Conservation (phyloP, 2,888 invertebrate genomes). For the Drosophila vallismaia region DNA sequence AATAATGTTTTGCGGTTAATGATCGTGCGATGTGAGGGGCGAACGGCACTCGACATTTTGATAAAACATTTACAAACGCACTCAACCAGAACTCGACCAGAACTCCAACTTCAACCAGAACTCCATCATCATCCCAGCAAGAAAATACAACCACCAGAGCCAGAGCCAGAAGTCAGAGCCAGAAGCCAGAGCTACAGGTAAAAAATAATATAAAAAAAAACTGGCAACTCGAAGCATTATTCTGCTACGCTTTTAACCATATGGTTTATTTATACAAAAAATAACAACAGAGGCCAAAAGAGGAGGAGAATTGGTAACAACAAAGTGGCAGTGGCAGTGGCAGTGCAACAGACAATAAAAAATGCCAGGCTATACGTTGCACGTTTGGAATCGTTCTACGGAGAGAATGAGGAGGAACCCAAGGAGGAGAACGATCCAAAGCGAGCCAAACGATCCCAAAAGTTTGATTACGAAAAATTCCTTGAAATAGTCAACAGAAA, state of each 20-base stretch:
- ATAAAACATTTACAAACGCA: conserved; percentile 77
- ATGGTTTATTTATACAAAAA: conserved; percentile 78
- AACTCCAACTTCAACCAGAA: conserved; percentile 65
- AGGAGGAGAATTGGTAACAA: conserved; percentile 40
- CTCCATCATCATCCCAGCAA: conserved; percentile 52
- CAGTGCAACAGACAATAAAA: conserved; percentile 64
- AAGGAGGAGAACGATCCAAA: background rate
- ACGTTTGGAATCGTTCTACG: conserved; percentile 60
- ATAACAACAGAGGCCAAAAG: conserved; percentile 50
- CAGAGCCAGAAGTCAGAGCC: conserved; percentile 42
- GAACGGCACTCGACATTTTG: conserved; percentile 78
- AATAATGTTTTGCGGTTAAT: conserved; percentile 82
- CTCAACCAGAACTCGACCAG: conserved; percentile 71
- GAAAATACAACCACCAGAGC: conserved; percentile 17
- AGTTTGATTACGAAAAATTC: no score
- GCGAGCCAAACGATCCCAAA: no score
- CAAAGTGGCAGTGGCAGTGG: conserved; percentile 56
- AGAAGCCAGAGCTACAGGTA: conserved; percentile 30
- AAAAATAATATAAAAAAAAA: conserved; percentile 23
- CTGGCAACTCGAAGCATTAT: conserved; percentile 63
- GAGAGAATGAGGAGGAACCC: background rate
- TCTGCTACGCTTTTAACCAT: conserved; percentile 79
- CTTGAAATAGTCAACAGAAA: no score
- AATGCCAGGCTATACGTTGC: conserved; percentile 71
- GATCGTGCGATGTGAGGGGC: conserved; percentile 69